A percentile compares a stretch with the other conserved stretches of the same genome.
Conservation (phyloP, 2,888 invertebrate genomes). For the Agriopis aurantiaria region DNA sequence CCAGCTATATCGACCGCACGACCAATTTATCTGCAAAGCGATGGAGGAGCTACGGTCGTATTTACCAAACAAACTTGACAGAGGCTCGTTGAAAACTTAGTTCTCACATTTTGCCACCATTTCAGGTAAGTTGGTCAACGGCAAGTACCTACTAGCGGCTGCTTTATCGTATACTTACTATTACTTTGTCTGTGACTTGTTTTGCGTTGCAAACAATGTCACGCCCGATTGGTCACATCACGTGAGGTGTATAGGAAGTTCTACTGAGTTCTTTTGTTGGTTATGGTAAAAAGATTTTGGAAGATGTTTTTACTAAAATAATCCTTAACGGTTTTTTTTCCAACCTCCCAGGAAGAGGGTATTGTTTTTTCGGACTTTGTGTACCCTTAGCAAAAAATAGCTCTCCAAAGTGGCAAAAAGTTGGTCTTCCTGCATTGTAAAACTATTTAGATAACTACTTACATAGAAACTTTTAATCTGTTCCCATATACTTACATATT, state of each 20-base stretch:
- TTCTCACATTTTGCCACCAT: neutral
- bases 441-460: too few relatives aligned
- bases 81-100: neutral
- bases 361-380: too few relatives aligned
- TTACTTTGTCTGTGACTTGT: slow-evolving; percentile 9
- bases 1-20: slow-evolving; percentile 48
- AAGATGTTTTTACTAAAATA: neutral
- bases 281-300: neutral
- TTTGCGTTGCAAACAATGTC: slow-evolving; percentile 53
- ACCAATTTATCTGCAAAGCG: neutral
- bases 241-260: slow-evolving; percentile 20
- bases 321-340: neutral
- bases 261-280: neutral
- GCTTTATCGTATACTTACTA: slow-evolving; percentile 2
- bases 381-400: too few relatives aligned
- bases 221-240: slow-evolving; percentile 41
- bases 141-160: slow-evolving; percentile 3
- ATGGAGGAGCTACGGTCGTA: neutral
- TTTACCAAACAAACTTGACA: neutral
- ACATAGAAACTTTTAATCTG: too few relatives aligned
- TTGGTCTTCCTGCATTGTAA: too few relatives aligned
- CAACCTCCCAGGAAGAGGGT: neutral
- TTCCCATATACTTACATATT: too few relatives aligned
- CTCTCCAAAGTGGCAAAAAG: too few relatives aligned
- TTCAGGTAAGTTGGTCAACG: neutral